A percentile compares a stretch with the other conserved stretches of the same genome.
Evolutionary conservation across 2,113 vertebrate genomes (phyloP).

Genomic region (Nibea coibor): DNA sequence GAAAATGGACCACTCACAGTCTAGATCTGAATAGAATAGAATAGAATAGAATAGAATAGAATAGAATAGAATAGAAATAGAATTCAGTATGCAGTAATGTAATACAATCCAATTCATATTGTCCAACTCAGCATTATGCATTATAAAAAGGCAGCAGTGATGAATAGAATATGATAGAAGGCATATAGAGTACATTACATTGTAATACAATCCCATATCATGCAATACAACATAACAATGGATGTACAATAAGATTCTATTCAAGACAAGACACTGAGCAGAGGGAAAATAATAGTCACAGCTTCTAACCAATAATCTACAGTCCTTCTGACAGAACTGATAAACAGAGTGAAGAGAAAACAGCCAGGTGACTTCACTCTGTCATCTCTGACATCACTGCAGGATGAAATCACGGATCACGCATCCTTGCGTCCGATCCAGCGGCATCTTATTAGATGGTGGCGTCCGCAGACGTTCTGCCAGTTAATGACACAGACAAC

Average conservation of each 20-base stretch:
- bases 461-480: constrained; percentile 6
- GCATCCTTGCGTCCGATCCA: constrained; percentile 5
- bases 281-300: not conserved
- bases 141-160: not conserved
- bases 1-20: constrained; percentile 16
- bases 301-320: not conserved
- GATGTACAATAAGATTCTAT: not conserved
- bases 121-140: not conserved
- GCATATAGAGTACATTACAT: not conserved
- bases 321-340: not conserved
- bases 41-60: too few relatives aligned
- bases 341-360: not conserved
- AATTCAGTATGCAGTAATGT: not conserved
- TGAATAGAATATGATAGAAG: not conserved
- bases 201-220: not conserved
- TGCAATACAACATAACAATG: constrained; percentile 3
- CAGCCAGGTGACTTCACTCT: constrained; percentile 26
- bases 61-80: not conserved
- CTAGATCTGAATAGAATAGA: not conserved
- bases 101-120: not conserved
- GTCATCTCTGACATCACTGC: constrained; percentile 40
- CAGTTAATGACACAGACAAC: not conserved
- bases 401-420: constrained; percentile 17
- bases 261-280: not conserved
- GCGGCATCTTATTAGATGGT: not conserved